Evolutionary conservation across 2,797 vertebrate species (phyloP).

Genomic region (Kryptopterus vitreolus): DNA sequence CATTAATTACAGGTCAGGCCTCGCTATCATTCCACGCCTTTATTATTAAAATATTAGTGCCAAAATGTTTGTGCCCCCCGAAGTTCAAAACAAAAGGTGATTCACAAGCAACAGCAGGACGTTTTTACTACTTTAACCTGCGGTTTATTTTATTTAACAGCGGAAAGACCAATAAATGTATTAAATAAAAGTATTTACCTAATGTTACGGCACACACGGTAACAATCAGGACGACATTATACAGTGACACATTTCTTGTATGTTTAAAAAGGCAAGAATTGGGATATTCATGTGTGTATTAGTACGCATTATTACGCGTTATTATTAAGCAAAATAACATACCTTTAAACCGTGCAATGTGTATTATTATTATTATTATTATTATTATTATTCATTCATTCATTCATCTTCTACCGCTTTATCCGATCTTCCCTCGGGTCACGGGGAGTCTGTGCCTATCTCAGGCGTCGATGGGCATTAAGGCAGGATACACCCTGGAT

Average conservation of each 20-base stretch:
- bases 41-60: background rate
- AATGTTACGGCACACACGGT: background rate
- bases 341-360: too few relatives aligned
- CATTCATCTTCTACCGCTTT: too few relatives aligned
- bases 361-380: too few relatives aligned
- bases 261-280: background rate
- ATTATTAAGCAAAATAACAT: too few relatives aligned
- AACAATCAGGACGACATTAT: background rate
- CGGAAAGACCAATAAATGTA: background rate
- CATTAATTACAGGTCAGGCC: background rate
- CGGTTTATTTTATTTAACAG: background rate
- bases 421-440: too few relatives aligned
- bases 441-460: too few relatives aligned
- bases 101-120: background rate
- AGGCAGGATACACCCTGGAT: too few relatives aligned
- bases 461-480: too few relatives aligned
- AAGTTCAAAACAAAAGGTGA: background rate
- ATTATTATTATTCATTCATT: too few relatives aligned
- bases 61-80: background rate
- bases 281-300: background rate
- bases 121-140: slow-evolving; percentile 3
- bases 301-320: background rate
- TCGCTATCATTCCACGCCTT: background rate
- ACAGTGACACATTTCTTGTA: background rate
- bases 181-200: background rate